A percentile compares a stretch with the other conserved stretches of the same genome.
Conservation (phyloP, 2,888 invertebrate species). For the Acanthosepion lycidas region DNA sequence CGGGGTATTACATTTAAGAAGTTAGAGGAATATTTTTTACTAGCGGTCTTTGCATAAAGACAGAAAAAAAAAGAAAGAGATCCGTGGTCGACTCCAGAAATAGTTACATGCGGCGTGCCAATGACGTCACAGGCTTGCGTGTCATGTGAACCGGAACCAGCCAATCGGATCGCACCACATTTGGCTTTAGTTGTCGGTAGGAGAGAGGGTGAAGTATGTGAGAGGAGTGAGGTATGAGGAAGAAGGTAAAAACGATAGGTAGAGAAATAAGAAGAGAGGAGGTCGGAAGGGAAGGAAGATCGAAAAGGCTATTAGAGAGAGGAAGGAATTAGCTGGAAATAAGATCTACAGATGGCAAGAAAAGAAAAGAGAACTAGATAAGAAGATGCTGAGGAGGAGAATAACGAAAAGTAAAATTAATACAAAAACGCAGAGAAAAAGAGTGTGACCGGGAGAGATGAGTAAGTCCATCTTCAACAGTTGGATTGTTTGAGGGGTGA, state of each 20-base stretch:
- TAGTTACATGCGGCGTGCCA: slow-evolving; percentile 51
- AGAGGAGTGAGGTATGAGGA: background rate
- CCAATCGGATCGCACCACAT: slow-evolving; percentile 63
- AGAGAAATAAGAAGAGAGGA: background rate
- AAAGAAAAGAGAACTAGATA: background rate
- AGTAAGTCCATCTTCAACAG: background rate
- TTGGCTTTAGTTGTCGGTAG: slow-evolving; percentile 55
- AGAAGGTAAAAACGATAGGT: slow-evolving; percentile 48
- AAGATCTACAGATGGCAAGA: background rate
- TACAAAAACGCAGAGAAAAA: background rate
- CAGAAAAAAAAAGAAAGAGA: background rate
- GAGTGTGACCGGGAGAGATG: background rate
- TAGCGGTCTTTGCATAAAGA: background rate
- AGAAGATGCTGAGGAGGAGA: background rate
- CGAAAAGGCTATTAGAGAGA: background rate
- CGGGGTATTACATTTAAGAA: slow-evolving; percentile 15
- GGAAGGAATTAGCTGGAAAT: background rate
- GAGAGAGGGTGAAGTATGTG: background rate
- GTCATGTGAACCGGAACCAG: slow-evolving; percentile 50
- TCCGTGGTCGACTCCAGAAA: background rate
- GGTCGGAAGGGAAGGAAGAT: too few species aligned
- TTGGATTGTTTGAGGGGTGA: background rate
- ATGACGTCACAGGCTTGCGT: slow-evolving; percentile 57
- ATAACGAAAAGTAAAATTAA: background rate
- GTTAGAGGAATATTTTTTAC: slow-evolving; percentile 4